phyloP scores from a whole-genome alignment of 2,888 invertebrate species.

The Altica lythri region DNA sequence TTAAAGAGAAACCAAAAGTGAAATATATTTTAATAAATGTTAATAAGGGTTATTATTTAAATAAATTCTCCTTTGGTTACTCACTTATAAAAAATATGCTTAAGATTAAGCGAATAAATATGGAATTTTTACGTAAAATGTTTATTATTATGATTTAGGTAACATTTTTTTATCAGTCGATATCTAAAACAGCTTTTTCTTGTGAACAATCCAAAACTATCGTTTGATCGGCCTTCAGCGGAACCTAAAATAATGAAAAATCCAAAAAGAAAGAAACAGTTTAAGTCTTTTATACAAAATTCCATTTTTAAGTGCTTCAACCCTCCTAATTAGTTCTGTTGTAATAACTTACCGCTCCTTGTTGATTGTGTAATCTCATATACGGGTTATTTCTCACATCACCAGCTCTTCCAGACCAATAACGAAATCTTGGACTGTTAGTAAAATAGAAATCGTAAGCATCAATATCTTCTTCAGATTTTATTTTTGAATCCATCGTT shows the following conservation, averaged over 20 bases:
- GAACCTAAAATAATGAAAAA: background rate
- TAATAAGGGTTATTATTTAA: too few relatives aligned
- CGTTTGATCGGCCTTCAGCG: too few relatives aligned
- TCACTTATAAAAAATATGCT: too few relatives aligned
- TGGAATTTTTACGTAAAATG: too few relatives aligned
- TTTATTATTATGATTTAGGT: too few relatives aligned
- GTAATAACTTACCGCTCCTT: constrained; percentile 26
- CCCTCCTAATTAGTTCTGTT: background rate
- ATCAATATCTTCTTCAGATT: constrained; percentile 32
- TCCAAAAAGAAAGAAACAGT: background rate
- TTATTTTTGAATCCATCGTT: constrained; percentile 27
- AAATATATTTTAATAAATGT: too few relatives aligned
- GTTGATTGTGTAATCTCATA: background rate
- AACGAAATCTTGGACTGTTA: constrained; percentile 32
- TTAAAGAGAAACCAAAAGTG: too few relatives aligned
- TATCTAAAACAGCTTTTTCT: too few relatives aligned
- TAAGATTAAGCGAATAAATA: too few relatives aligned
- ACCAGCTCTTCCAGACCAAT: constrained; percentile 38
- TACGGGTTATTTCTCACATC: constrained; percentile 36
- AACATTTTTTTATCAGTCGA: too few relatives aligned
- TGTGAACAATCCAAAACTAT: too few relatives aligned
- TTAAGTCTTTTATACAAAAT: background rate
- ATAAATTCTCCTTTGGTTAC: too few relatives aligned
- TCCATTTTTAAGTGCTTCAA: background rate
- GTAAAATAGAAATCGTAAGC: constrained; percentile 34